Conservation (phyloP, 2,797 vertebrate species). For the Acanthornis magna region DNA sequence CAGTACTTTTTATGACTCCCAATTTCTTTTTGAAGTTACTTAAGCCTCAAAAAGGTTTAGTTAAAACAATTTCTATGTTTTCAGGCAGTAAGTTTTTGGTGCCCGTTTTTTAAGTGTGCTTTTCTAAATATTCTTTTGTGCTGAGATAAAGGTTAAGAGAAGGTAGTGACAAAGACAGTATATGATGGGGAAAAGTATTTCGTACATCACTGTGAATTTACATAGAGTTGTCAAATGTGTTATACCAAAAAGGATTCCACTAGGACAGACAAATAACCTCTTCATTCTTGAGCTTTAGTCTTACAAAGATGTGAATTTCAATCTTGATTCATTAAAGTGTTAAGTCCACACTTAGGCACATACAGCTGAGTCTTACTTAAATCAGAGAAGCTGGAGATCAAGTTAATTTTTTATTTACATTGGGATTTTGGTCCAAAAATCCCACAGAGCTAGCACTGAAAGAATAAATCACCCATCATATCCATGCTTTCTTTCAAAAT, state of each 20-base stretch:
- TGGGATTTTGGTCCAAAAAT: not conserved
- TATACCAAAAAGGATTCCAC: not conserved
- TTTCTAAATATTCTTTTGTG: constrained; percentile 25
- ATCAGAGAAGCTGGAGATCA: not conserved
- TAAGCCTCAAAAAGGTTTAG: not conserved
- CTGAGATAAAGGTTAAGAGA: not conserved
- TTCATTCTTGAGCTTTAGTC: not conserved
- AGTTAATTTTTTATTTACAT: not conserved
- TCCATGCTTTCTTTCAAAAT: not conserved
- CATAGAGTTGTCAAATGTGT: constrained; percentile 23
- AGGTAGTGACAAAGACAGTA: not conserved
- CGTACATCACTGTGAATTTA: not conserved
- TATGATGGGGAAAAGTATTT: not conserved
- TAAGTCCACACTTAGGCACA: not conserved
- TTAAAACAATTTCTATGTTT: not conserved
- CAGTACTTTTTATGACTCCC: not conserved
- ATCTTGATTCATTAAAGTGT: not conserved
- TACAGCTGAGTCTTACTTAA: not conserved
- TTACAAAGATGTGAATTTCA: not conserved
- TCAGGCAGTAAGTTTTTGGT: not conserved
- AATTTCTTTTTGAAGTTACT: constrained; percentile 25
- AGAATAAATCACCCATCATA: not conserved
- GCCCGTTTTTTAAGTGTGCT: not conserved
- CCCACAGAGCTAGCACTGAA: not conserved
- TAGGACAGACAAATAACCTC: constrained; percentile 24